Evolutionary conservation across 2,797 vertebrate species (phyloP).

Genomic region (Arrhamphus sclerolepis): DNA sequence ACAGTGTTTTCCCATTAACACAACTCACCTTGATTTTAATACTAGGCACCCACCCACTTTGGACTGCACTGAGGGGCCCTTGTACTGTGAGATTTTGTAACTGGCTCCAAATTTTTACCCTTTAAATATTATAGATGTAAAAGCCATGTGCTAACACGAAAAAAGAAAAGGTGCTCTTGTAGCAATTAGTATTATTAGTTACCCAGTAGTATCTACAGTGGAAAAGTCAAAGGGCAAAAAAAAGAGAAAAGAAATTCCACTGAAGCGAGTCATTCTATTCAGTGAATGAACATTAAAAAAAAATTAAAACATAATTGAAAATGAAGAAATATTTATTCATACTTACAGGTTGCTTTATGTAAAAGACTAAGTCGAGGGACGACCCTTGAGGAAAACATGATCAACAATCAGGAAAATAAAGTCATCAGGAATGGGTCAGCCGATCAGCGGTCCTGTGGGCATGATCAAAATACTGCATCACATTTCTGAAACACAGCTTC

Average conservation of each 20-base stretch:
- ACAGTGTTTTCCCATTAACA: too few species aligned
- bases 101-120: too few species aligned
- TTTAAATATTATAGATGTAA: background rate
- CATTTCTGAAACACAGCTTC: too few species aligned
- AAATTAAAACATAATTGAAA: background rate
- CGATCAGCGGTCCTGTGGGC: constrained; percentile 41
- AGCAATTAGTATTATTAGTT: too few species aligned
- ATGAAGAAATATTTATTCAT: background rate
- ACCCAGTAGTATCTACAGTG: background rate
- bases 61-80: too few species aligned
- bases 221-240: too few species aligned
- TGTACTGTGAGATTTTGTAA: too few species aligned
- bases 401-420: constrained; percentile 40
- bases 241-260: too few species aligned
- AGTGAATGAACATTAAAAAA: background rate
- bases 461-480: background rate
- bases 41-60: too few species aligned
- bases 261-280: background rate
- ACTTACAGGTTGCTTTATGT: constrained; percentile 74
- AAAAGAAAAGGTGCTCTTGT: too few species aligned
- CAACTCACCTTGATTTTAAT: too few species aligned
- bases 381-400: constrained; percentile 78
- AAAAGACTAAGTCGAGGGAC: constrained; percentile 62
- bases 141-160: background rate
- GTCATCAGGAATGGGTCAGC: constrained; percentile 39